Conservation (phyloP, 2,888 invertebrate species). For the Dorcus parallelipipedus region DNA sequence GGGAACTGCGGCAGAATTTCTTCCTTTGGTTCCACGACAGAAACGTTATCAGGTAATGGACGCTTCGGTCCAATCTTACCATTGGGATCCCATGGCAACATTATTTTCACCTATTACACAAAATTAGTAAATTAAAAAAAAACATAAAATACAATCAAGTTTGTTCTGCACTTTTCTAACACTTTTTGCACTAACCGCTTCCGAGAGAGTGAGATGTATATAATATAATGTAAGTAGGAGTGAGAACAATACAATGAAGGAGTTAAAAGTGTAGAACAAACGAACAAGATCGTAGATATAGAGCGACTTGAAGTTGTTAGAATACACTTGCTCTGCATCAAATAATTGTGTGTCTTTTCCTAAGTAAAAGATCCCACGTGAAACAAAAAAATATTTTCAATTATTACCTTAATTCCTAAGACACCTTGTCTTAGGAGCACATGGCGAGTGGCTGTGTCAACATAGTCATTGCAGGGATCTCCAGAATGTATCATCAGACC, state of each 20-base stretch:
- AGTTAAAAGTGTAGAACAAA: no score
- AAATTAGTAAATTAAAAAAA: neutral
- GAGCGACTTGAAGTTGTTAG: no score
- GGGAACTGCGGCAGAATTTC: conserved; percentile 75
- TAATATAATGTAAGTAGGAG: no score
- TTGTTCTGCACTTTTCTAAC: no score
- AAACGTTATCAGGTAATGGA: conserved; percentile 96
- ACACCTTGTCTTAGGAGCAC: conserved; percentile 92
- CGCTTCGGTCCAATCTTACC: conserved; percentile 98
- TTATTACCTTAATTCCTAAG: conserved; percentile 65
- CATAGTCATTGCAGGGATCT: conserved; percentile 97
- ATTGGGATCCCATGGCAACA: conserved; percentile 97
- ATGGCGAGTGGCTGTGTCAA: conserved; percentile 96
- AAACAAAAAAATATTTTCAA: conserved; percentile 35
- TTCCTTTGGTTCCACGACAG: conserved; percentile 96
- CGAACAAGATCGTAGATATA: no score
- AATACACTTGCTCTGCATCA: no score
- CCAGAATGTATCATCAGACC: conserved; percentile 99
- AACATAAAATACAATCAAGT: no score
- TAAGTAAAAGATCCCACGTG: neutral
- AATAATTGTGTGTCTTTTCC: no score
- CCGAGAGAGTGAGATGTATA: no score
- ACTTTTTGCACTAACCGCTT: no score
- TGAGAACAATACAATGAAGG: no score
- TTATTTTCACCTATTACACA: conserved; percentile 81